A percentile compares a stretch with the other conserved stretches of the same genome.
Conservation (phyloP, 2,113 vertebrate genomes). For the Podarcis muralis region DNA sequence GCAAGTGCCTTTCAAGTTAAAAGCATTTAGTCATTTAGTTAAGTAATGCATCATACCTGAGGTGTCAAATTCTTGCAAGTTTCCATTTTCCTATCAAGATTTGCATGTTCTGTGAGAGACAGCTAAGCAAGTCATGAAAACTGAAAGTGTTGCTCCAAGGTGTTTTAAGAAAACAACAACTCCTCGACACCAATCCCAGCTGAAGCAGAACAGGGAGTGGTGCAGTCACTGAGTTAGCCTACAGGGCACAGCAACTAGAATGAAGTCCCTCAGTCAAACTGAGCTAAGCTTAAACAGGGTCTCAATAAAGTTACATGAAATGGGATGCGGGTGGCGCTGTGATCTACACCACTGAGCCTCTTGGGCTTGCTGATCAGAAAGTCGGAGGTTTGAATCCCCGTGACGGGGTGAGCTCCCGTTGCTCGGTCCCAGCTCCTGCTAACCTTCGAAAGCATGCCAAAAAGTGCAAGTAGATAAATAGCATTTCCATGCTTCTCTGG, state of each 20-base stretch:
- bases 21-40: neutral
- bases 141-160: neutral
- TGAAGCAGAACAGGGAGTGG: neutral
- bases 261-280: neutral
- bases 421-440: too few relatives aligned
- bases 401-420: too few relatives aligned
- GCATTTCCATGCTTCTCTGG: too few relatives aligned
- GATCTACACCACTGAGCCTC: too few relatives aligned
- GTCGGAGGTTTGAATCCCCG: too few relatives aligned
- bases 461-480: too few relatives aligned
- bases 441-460: too few relatives aligned
- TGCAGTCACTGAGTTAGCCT: neutral
- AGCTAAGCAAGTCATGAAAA: neutral
- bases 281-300: neutral
- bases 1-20: neutral
- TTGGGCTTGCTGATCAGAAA: too few relatives aligned
- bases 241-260: neutral
- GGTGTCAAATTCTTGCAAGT: neutral
- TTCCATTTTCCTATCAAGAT: neutral
- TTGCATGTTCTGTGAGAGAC: neutral
- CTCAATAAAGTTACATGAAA: too few relatives aligned
- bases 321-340: too few relatives aligned
- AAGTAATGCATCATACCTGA: neutral
- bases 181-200: neutral
- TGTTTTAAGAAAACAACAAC: too few relatives aligned